Conservation (phyloP, 2,113 vertebrate species). For the Scatophagus argus region DNA sequence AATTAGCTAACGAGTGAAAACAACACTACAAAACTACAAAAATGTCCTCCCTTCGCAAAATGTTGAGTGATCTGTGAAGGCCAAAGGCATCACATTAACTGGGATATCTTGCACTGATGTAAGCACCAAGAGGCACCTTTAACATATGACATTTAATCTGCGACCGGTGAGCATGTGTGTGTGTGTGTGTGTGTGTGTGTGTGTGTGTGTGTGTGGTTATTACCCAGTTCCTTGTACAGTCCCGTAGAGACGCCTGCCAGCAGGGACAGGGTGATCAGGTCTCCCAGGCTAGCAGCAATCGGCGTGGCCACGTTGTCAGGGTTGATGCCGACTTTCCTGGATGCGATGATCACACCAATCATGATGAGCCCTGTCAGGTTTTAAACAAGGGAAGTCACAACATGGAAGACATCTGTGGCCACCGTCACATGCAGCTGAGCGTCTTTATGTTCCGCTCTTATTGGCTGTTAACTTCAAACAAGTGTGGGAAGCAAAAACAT, state of each 20-base stretch:
- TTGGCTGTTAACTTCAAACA: neutral
- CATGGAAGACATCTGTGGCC: neutral
- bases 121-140: neutral
- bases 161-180: too few species aligned
- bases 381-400: constrained; percentile 4
- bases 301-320: constrained; percentile 98
- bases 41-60: too few species aligned
- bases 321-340: constrained; percentile 97
- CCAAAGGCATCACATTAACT: too few species aligned
- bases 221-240: constrained; percentile 94
- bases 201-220: neutral
- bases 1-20: neutral
- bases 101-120: neutral
- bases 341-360: constrained; percentile 97
- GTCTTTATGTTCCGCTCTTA: neutral
- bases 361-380: constrained; percentile 91
- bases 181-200: neutral
- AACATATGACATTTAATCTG: too few species aligned
- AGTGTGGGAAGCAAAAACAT: neutral
- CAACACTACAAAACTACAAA: neutral
- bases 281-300: constrained; percentile 96
- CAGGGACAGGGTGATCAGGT: constrained; percentile 96
- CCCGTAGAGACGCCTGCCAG: constrained; percentile 97
- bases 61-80: neutral
- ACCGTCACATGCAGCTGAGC: neutral